Evolutionary conservation across 2,797 vertebrate species (phyloP).

Genomic region (Delichon dasypus): DNA sequence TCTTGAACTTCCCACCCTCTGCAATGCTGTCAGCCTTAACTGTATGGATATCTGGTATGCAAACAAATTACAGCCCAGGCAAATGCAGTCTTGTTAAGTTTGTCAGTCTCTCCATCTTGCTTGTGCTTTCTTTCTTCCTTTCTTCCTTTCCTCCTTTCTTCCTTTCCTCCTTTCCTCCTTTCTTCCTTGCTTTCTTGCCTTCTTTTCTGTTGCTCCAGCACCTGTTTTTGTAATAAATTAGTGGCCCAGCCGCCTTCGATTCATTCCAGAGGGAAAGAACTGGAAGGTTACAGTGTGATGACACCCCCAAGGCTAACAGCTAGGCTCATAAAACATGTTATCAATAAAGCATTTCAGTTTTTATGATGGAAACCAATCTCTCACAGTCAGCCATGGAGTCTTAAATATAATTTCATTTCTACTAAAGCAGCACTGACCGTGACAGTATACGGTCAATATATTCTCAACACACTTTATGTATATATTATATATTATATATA

Average conservation of each 20-base stretch:
- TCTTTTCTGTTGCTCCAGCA: slow-evolving; percentile 15
- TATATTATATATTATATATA: not conserved
- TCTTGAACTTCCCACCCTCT: not conserved
- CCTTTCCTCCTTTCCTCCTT: not conserved
- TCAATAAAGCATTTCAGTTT: slow-evolving; percentile 63
- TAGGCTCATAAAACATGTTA: slow-evolving; percentile 48
- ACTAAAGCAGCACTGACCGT: not conserved
- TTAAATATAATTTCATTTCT: slow-evolving; percentile 47
- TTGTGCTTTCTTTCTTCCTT: not conserved
- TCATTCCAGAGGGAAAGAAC: slow-evolving; percentile 35
- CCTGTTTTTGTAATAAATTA: slow-evolving; percentile 60
- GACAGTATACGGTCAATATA: not conserved
- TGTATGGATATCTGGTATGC: not conserved
- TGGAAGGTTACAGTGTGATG: slow-evolving; percentile 48
- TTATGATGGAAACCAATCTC: slow-evolving; percentile 59
- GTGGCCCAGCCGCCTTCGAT: not conserved
- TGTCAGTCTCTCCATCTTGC: not conserved
- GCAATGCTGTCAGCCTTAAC: not conserved
- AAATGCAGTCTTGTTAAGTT: not conserved
- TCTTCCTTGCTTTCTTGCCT: not conserved
- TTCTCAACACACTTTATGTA: not conserved
- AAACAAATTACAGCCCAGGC: slow-evolving; percentile 1
- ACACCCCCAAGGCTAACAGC: slow-evolving; percentile 33
- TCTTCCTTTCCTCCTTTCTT: not conserved
- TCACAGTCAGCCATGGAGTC: slow-evolving; percentile 23